Conservation (phyloP, 2,113 vertebrate genomes). For the Micronycteris hirsuta region DNA sequence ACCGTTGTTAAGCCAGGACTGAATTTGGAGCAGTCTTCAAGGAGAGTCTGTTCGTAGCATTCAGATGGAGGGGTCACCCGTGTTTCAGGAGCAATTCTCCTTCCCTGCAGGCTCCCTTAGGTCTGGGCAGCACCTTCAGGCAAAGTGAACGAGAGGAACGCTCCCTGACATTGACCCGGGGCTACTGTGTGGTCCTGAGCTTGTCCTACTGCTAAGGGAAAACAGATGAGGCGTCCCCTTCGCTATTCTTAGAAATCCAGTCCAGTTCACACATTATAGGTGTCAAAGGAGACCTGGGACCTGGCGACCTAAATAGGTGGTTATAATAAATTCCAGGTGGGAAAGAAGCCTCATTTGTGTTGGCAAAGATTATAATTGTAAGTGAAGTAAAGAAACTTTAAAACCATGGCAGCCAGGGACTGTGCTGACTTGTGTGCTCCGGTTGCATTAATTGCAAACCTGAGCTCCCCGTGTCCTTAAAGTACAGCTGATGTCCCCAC, state of each 20-base stretch:
- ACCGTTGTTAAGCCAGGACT: neutral
- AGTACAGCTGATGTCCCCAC: no score
- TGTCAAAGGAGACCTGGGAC: neutral
- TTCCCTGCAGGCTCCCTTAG: neutral
- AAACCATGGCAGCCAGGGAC: neutral
- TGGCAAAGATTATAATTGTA: neutral
- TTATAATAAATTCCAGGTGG: neutral
- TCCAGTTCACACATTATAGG: neutral
- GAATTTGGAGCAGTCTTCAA: neutral
- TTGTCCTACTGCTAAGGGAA: neutral
- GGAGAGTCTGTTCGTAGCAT: neutral
- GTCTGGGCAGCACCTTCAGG: neutral
- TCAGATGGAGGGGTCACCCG: neutral
- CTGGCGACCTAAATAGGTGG: neutral
- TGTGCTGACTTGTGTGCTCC: neutral
- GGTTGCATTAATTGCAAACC: neutral
- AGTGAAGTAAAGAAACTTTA: conserved; percentile 14
- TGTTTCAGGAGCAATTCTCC: neutral
- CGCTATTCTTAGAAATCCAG: neutral
- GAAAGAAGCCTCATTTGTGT: neutral
- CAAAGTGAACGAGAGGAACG: neutral
- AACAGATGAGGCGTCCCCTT: neutral
- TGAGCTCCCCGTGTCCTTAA: neutral
- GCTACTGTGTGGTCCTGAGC: neutral
- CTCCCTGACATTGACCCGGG: neutral